phyloP scores from a whole-genome alignment of 2,113 vertebrate species.

The Egretta garzetta region DNA sequence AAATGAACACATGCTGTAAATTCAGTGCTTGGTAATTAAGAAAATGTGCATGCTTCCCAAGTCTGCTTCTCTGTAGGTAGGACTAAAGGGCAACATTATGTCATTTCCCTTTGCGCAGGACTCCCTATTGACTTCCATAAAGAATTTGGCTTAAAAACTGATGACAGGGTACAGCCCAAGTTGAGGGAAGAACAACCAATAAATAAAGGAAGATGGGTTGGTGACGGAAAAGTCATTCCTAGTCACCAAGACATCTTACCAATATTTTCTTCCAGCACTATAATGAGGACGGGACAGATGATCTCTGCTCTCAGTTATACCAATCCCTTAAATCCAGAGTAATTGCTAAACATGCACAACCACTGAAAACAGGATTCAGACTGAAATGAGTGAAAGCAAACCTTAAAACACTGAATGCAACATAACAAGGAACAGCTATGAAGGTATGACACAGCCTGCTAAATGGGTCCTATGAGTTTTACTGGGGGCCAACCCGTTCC shows the following conservation, averaged over 20 bases:
- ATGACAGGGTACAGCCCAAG: constrained; percentile 26
- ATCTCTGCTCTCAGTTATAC: neutral
- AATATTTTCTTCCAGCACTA: neutral
- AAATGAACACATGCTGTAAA: constrained; percentile 44
- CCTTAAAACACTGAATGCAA: neutral
- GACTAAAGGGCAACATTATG: constrained; percentile 56
- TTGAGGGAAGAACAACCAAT: constrained; percentile 10
- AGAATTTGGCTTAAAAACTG: constrained; percentile 40
- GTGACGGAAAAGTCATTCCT: neutral
- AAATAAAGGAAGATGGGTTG: constrained; percentile 38
- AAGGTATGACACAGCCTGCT: neutral
- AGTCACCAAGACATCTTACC: neutral
- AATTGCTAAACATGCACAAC: neutral
- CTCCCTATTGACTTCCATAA: constrained; percentile 46
- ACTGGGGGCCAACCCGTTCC: neutral
- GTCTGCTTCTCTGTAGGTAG: constrained; percentile 57
- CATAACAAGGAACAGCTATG: neutral
- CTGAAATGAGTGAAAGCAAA: neutral
- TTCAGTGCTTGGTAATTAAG: constrained; percentile 36
- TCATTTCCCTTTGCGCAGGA: constrained; percentile 67
- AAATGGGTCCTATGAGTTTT: neutral
- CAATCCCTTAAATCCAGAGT: neutral
- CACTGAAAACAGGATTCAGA: neutral
- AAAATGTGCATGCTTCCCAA: constrained; percentile 24
- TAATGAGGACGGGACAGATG: neutral